phyloP scores from a whole-genome alignment of 2,797 vertebrate genomes.

The Heliangelus exortis region DNA sequence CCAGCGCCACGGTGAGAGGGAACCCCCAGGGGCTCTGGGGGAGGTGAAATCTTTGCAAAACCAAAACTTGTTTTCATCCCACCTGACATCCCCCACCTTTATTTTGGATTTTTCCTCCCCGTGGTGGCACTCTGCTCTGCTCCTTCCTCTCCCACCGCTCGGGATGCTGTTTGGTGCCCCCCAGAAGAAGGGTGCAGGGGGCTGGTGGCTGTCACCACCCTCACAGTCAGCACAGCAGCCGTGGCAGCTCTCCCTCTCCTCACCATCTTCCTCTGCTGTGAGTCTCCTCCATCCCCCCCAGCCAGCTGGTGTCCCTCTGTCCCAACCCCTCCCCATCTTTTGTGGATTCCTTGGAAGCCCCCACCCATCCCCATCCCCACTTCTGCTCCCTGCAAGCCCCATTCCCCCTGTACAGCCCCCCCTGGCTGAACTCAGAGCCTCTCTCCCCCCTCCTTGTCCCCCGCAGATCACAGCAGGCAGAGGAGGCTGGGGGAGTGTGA shows the following conservation, averaged over 20 bases:
- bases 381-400: background rate
- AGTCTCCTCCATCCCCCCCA: background rate
- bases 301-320: background rate
- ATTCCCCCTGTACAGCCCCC: no score
- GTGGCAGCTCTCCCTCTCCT: conserved; percentile 3
- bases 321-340: rapidly evolving
- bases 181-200: background rate
- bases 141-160: background rate
- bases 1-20: conserved; percentile 28
- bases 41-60: background rate
- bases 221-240: background rate
- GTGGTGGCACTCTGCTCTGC: background rate
- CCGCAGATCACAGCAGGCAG: background rate
- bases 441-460: background rate
- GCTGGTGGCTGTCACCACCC: background rate
- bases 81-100: no score
- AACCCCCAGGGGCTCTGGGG: rapidly evolving
- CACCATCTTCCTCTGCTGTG: conserved; percentile 52
- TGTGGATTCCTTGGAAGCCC: background rate
- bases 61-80: background rate
- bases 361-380: rapidly evolving
- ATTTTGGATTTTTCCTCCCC: no score
- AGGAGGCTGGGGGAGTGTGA: rapidly evolving
- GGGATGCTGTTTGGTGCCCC: rapidly evolving
- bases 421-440: rapidly evolving